Conservation (phyloP, 92 coral and sea anemone species). For the Epizoanthus fatuus region DNA sequence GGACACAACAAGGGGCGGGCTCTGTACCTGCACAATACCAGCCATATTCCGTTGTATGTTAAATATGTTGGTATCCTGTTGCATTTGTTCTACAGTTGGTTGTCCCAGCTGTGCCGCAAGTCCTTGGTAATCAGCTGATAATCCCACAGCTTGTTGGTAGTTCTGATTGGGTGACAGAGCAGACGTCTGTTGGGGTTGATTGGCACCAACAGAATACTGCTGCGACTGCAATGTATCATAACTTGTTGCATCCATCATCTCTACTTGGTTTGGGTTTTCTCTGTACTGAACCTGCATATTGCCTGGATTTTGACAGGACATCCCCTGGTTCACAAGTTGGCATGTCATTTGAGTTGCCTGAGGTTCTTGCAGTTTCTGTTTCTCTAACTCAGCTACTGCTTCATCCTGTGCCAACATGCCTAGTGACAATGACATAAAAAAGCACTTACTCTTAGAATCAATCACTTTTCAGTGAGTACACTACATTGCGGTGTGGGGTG, state of each 20-base stretch:
- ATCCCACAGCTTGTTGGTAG: neutral
- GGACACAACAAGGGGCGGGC: slow-evolving; percentile 19
- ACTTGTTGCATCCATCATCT: slow-evolving; percentile 80
- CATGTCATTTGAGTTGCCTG: slow-evolving; percentile 8
- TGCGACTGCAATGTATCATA: slow-evolving; percentile 42
- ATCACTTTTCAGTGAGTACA: too few relatives aligned
- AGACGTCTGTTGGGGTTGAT: slow-evolving; percentile 13
- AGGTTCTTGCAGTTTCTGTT: slow-evolving; percentile 24
- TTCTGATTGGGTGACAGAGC: slow-evolving; percentile 44
- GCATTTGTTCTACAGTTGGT: slow-evolving; percentile 30
- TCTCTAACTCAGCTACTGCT: slow-evolving; percentile 26
- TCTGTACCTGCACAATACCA: slow-evolving; percentile 2
- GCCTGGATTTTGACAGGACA: neutral
- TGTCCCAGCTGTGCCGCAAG: slow-evolving; percentile 13
- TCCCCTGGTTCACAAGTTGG: slow-evolving; percentile 27
- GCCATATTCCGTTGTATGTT: slow-evolving; percentile 31
- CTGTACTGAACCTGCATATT: slow-evolving; percentile 14
- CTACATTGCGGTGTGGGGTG: too few relatives aligned
- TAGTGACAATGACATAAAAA: neutral
- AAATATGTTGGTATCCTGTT: slow-evolving; percentile 16
- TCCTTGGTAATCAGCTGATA: slow-evolving; percentile 17
- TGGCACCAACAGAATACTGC: slow-evolving; percentile 38
- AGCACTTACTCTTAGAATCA: neutral
- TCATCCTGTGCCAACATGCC: slow-evolving; percentile 31
- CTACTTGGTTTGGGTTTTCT: slow-evolving; percentile 52